Base-by-base conservation (phyloP, 2,797 vertebrate species). In the Apogon talboti region DNA sequence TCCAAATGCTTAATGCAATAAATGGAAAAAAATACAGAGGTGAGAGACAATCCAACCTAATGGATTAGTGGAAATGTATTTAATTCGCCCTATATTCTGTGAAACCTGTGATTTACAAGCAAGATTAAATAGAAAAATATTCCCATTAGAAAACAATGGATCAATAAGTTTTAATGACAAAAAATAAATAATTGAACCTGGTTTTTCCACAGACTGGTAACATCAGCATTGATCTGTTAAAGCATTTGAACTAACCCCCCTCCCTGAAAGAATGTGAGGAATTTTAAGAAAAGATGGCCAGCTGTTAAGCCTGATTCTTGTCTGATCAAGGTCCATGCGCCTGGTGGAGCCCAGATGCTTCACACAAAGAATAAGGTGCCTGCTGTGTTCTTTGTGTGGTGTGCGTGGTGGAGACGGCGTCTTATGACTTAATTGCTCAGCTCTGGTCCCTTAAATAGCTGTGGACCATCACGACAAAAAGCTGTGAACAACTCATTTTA, bases 341-440 rank as follows among this genome's bases (percentile, higher is more conserved):
- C 83, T 79, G 71, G 70, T 84, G 81, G 65, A 71, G 68, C 78
- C 74, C 88, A 90, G 90, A 91, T 92, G 88, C 82, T 84, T 60
- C 73, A 84, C 84, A 75, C 63, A 62, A 46, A 70, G 74, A 79
- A 45, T 66, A 46, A 79, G 66, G 51, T 78, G 59, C 37, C 63
- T 7, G n/a, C 37, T 43, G 48, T 58, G 71, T 48, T 49, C 51
- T 50, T 44, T 40, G 4, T 10, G 35, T 30, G 16, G 11, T 7
- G 2, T 33, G 33, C 13, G 9, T 14, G n/a, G 12, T 45, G 4
- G 4, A 65, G 66, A 35, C 54, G 48, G 43, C 44, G 45, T 47
- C n/a, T 64, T 67, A 68, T 78, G 44, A 74, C 63, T 70, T 79
- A 50, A 76, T 19, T 57, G 42, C 35, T 0, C 0, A 11, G 44